Percentiles rank a stretch among this genome's conserved stretches.
These are phyloP conservation scores for Tetramorium simillimum DNA, from an alignment of 1,140 invertebrate species.

Conservation along the genomic window DNA sequence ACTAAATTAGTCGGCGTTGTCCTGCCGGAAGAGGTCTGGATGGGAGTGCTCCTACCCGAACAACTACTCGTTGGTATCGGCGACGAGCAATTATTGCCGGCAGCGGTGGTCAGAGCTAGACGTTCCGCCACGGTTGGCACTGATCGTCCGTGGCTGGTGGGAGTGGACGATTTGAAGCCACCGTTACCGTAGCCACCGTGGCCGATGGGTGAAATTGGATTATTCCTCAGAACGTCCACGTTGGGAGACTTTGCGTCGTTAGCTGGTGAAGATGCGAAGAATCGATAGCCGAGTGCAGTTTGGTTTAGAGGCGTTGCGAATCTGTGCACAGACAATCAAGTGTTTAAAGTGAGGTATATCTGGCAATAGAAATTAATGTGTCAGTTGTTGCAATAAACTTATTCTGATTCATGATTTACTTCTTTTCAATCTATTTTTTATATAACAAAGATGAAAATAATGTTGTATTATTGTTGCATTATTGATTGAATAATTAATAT, in stretches of 20 bases:
- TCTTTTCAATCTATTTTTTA: neutral
- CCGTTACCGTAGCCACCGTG: slow-evolving; percentile 71
- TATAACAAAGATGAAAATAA: neutral
- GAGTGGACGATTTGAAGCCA: slow-evolving; percentile 80
- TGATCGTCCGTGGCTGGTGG: slow-evolving; percentile 68
- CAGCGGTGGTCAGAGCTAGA: slow-evolving; percentile 64
- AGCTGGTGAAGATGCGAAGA: slow-evolving; percentile 80
- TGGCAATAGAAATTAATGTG: neutral
- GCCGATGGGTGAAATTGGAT: slow-evolving; percentile 80
- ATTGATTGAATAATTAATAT: neutral
- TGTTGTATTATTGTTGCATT: neutral
- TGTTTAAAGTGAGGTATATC: neutral
- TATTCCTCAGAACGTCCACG: slow-evolving; percentile 70
- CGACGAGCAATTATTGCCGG: slow-evolving; percentile 67
- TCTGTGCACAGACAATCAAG: slow-evolving; percentile 68
- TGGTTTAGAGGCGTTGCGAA: slow-evolving; percentile 79
- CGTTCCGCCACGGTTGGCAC: slow-evolving; percentile 76
- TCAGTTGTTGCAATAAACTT: neutral
- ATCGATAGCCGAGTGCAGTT: slow-evolving; percentile 81
- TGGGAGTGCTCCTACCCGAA: slow-evolving; percentile 66
- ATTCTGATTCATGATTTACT: neutral
- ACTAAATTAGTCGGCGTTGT: slow-evolving; percentile 82
- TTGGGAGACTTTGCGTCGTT: slow-evolving; percentile 71
- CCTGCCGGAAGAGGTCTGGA: slow-evolving; percentile 68
- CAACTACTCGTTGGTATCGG: slow-evolving; percentile 57